Evolutionary conservation across 2,113 vertebrate genomes (phyloP), one percentile per base, ranked within the genome.

Genomic region (Ivindomyrus marchei): DNA sequence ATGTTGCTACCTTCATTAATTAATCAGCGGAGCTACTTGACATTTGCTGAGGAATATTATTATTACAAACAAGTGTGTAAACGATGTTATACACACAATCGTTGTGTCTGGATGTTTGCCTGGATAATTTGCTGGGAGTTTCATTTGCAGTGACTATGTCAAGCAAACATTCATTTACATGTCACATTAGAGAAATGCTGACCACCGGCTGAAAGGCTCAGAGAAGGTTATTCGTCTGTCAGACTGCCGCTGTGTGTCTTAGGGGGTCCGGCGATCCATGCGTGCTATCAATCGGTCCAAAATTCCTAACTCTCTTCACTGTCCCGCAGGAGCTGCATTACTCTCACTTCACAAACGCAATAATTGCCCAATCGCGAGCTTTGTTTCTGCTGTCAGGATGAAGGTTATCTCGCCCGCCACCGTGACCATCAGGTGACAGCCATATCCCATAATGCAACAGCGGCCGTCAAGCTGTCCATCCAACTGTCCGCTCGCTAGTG

Each of bases 401-500:
- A 99, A 99, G 98, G 98, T 99, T 99, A 99, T 99, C 98, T 98
- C 95, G 92, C 94, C 92, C 94, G 95, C 97, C 93, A 94, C 95
- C 96, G 96, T 95, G 95, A 95, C 97, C 97, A 97, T 97, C 97
- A 97, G 97, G 97, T 99, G 98, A 99, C 98, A 99, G 96, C 97
- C 95, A 94, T 97, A 97, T 98, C 98, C 98, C 98, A 96, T 97
- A 97, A 99, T 98, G 98, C 98, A 96, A 94, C 95, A 96, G 96
- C 95, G 96, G 95, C 97, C 97, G 97, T 98, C 97, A 98, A 98
- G 95, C 95, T 97, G 98, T 98, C 98, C 96, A 96, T 99, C 98
- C 97, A 96, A 91, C 95, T 97, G 97, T 96, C 97, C 97, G 95
- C 96, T 97, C 97, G 97, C 97, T 96, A 95, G 91, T 95, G 95